Base-by-base conservation (phyloP, 2,113 vertebrate genomes). In the Calonectris borealis region DNA sequence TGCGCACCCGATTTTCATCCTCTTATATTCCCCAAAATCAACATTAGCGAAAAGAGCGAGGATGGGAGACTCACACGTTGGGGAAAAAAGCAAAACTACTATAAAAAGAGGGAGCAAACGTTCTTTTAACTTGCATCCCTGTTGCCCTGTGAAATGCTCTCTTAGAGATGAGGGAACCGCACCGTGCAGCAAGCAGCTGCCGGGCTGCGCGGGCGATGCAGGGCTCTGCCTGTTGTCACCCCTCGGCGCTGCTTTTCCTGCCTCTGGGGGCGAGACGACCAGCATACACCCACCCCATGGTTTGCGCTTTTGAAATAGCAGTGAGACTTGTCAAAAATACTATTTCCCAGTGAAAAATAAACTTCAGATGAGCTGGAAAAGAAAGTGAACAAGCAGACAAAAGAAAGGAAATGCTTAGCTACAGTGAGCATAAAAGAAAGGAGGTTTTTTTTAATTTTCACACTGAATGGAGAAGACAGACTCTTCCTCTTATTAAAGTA, bases 41-140 rank as follows among this genome's bases (percentile, higher is more conserved):
- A 25, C 1, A 0, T 8, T 34, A 48, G 5, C 4, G 1, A 38
- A 34, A 52, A 31, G 17, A 71, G 18, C 2, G 11, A 64, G 32
- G 49, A 15, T 14, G 7, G 34, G 25, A 83, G 25, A 14, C 11
- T 46, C 10, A 2, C 6, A 1, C 1, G 4, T 13, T 25, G 29
- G 57, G 24, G 7, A 6, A 36, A 48, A 61, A 19, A 0, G 14
- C 10, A 16, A 51, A 60, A 36, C 3, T 13, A 4, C 16, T 4
- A 2, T 16, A 21, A 34, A 38, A 70, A 16, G 22, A 4, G 6
- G 11, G 32, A 21, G 16, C 9, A 76, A 66, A n/a, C 10, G 6
- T 11, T 5, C 57, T n/a, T n/a, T 58, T n/a, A n/a, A 10, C 34
- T 24, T 22, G 32, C 34, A 15, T 15, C 9, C 15, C 6, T 12